Conservation (phyloP, 2,797 vertebrate species). For the Siniperca scherzeri region DNA sequence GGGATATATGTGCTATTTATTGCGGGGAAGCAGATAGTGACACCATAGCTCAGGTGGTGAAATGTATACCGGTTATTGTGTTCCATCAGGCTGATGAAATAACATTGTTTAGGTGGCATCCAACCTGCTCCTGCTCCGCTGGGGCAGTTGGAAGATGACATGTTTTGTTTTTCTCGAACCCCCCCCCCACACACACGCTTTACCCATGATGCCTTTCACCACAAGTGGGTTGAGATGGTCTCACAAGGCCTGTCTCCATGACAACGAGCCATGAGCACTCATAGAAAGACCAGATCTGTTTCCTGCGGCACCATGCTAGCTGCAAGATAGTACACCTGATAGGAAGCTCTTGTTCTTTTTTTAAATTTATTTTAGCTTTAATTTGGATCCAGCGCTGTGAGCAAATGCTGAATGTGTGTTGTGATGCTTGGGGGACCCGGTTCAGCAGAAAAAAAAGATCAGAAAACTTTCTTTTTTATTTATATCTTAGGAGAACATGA, state of each 20-base stretch:
- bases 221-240: constrained; percentile 76
- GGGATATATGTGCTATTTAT: constrained; percentile 72
- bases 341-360: constrained; percentile 18
- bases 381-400: constrained; percentile 8
- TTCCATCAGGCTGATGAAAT: constrained; percentile 81
- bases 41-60: constrained; percentile 80
- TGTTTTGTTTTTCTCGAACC: constrained; percentile 80
- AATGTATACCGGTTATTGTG: constrained; percentile 80
- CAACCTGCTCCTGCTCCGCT: constrained; percentile 62
- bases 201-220: constrained; percentile 76
- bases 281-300: constrained; percentile 63
- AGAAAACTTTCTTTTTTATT: background rate
- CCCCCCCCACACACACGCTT: constrained; percentile 24
- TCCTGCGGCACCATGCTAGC: constrained; percentile 57
- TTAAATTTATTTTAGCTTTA: constrained; percentile 16
- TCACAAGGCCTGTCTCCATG: constrained; percentile 80
- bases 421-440: background rate
- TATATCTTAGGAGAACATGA: constrained; percentile 11
- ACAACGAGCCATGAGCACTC: constrained; percentile 67
- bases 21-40: constrained; percentile 74
- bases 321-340: constrained; percentile 56
- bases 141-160: constrained; percentile 70
- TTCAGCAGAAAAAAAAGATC: constrained; percentile 3
- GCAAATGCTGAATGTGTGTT: background rate
- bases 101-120: constrained; percentile 72